These are phyloP conservation scores for Nymphicus hollandicus DNA, from an alignment of 2,113 vertebrate species.

Conservation along the genomic window DNA sequence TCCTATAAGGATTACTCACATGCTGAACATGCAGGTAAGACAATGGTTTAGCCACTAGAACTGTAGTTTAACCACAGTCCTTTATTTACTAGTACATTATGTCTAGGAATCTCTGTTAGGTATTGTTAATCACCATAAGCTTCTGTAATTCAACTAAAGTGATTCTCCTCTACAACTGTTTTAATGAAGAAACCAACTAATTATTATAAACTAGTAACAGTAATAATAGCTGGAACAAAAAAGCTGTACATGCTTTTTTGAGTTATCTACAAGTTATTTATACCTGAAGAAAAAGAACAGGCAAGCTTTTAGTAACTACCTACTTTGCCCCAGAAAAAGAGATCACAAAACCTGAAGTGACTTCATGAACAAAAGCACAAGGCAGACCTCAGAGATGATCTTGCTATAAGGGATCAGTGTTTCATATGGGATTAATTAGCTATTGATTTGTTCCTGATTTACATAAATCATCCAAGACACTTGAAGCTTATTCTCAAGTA, in stretches of 20 bases:
- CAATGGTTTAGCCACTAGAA: background rate
- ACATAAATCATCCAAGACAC: background rate
- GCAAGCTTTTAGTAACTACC: background rate
- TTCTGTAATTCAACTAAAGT: background rate
- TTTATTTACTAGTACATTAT: background rate
- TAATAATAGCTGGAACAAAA: background rate
- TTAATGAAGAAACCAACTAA: background rate
- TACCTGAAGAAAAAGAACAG: background rate
- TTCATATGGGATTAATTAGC: background rate
- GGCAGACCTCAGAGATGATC: background rate
- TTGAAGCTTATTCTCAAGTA: background rate
- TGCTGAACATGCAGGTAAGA: background rate
- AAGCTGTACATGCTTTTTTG: background rate
- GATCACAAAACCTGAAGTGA: background rate
- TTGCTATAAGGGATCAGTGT: background rate
- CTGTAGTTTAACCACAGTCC: background rate
- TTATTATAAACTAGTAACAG: background rate
- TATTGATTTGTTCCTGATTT: background rate
- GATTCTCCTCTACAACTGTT: background rate
- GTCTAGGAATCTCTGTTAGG: background rate
- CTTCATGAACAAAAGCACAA: background rate
- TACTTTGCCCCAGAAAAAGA: background rate
- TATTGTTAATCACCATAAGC: background rate
- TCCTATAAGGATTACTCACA: background rate
- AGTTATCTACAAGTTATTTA: background rate